phyloP scores from a whole-genome alignment of 2,113 vertebrate genomes.

The Oncorhynchus clarkii region DNA sequence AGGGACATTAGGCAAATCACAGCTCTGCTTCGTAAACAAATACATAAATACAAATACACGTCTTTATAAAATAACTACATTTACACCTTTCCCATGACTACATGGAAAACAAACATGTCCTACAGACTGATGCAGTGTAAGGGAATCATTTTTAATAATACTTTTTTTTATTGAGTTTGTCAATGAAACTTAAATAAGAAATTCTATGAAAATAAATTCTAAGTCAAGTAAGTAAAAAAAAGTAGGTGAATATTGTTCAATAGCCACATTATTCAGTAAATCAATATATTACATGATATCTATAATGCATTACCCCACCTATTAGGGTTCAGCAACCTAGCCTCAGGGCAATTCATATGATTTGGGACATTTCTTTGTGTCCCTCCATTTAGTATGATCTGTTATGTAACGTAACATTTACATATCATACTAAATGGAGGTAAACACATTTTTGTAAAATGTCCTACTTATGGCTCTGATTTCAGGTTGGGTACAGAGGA shows the following conservation, averaged over 20 bases:
- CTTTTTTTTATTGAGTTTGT: neutral
- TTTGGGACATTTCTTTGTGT: too few species aligned
- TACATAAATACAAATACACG: neutral
- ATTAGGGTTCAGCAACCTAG: neutral
- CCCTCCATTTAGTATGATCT: neutral
- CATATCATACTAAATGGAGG: neutral
- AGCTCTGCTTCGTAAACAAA: neutral
- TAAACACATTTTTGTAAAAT: neutral
- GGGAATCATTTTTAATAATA: conserved; percentile 2
- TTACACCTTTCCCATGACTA: too few species aligned
- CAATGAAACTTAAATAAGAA: conserved; percentile 28
- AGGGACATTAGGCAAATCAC: conserved; percentile 3
- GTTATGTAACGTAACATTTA: neutral
- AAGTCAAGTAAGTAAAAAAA: neutral
- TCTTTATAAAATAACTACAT: neutral
- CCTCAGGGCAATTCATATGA: neutral
- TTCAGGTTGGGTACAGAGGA: neutral
- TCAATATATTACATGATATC: conserved; percentile 6
- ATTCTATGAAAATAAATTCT: conserved; percentile 5
- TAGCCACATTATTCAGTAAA: neutral
- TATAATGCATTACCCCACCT: conserved; percentile 3
- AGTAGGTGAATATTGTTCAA: neutral
- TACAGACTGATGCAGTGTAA: neutral
- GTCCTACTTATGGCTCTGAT: neutral
- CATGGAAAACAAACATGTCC: too few species aligned